Percentiles rank a stretch among this genome's conserved stretches.
Evolutionary conservation across 1,140 invertebrate species (phyloP).

Genomic region (Vollenhovia emeryi): DNA sequence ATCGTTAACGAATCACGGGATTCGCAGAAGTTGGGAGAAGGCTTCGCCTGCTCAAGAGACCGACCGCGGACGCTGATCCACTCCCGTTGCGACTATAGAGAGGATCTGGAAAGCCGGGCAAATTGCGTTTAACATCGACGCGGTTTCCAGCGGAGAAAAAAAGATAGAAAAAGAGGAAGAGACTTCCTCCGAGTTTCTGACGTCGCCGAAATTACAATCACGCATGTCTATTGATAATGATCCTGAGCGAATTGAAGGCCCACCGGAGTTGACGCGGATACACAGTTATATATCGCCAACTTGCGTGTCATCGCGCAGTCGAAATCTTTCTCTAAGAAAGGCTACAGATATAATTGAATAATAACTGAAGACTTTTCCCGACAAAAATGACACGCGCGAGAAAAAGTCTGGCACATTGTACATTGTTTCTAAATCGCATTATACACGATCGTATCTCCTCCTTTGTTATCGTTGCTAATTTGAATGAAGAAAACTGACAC

Average conservation of each 20-base stretch:
- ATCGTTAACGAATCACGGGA: slow-evolving; percentile 19
- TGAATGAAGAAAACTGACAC: neutral
- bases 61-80: neutral
- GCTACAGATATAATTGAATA: slow-evolving; percentile 52
- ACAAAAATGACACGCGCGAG: neutral
- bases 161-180: neutral
- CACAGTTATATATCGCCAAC: slow-evolving; percentile 62
- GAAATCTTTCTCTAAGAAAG: neutral
- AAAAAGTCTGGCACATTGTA: neutral
- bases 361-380: slow-evolving; percentile 41
- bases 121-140: slow-evolving; percentile 58
- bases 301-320: neutral
- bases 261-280: neutral
- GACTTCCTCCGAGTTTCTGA: slow-evolving; percentile 39
- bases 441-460: neutral
- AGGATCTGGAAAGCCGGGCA: neutral
- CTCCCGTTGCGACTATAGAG: neutral
- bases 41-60: slow-evolving; percentile 7
- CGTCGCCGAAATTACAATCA: slow-evolving; percentile 57
- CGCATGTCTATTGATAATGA: slow-evolving; percentile 33
- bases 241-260: neutral
- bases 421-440: neutral
- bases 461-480: neutral
- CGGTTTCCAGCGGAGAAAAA: neutral
- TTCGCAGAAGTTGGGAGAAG: slow-evolving; percentile 28